Evolutionary conservation across 2,797 vertebrate genomes (phyloP), one percentile per base, ranked within the genome.

Genomic region (Todus mexicanus): DNA sequence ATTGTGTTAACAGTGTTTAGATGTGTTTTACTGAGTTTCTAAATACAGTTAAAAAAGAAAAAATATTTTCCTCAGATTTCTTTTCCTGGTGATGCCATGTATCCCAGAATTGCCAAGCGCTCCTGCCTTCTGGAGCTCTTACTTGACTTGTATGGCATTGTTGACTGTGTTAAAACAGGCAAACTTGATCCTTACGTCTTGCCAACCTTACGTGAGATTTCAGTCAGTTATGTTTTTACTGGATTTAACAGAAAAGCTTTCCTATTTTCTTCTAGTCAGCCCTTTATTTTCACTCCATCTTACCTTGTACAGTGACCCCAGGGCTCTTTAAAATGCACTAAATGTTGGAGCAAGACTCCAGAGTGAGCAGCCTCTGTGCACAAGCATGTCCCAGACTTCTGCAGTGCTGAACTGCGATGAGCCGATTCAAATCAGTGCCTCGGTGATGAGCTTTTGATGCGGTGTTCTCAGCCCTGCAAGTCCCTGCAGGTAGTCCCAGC

Each of bases 261-360:
- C 10, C 5, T 43, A 7, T 16, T 1, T 0, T 7, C 29, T 66
- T 56, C 16, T 42, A 5, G 4, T 60, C 40, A 84, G 1, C 20
- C 37, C n/a, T 80, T 84, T 11, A 43, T 38, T 75, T 84, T 69
- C n/a, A 61, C 35, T 87, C 81, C 29, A 15, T 75, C 35, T 78
- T 87, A 43, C 43, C 21, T 79, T 66, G 64, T 70, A 50, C 3
- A 0, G 38, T 56, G 21, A 27, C 50, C 31, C 45, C 21, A 91
- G 29, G 33, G 64, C 26, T 57, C 37, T 60, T 74, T 37, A 87
- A 70, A 93, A 74, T 17, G 26, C 50, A 50, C 60, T 66, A 33
- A 21, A n/a, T 8, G 0, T 43, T 80, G 65, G 38, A 84, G 37
- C 0, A 9, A 64, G 51, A 53, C 53, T 65, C 51, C 2, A 2